These are phyloP conservation scores for Pyrocoelia pectoralis DNA, from an alignment of 2,888 invertebrate species.

Conservation along the genomic window DNA sequence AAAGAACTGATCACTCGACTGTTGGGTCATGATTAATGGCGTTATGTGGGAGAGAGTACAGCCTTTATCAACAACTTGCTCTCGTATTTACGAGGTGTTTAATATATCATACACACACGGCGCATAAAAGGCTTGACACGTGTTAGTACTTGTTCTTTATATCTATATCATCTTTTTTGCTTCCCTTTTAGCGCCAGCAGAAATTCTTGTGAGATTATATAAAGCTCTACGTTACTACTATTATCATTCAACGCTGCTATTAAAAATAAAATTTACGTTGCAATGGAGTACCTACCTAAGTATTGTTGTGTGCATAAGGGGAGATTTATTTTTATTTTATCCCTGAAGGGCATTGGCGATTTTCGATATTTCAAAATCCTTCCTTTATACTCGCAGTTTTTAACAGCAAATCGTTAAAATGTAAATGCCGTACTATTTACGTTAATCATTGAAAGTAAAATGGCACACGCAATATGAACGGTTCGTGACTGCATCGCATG, in stretches of 20 bases:
- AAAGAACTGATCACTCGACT: conserved; percentile 34
- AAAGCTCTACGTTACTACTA: too few species aligned
- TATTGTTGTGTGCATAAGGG: not conserved
- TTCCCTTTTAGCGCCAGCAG: conserved; percentile 14
- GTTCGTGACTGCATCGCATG: conserved; percentile 30
- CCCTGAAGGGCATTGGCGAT: not conserved
- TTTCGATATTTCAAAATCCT: conserved; percentile 2
- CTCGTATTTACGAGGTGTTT: conserved; percentile 36
- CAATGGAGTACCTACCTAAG: too few species aligned
- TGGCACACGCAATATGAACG: conserved; percentile 23
- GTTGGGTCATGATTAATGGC: conserved; percentile 39
- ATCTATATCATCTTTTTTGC: conserved; percentile 34
- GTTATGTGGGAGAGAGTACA: conserved; percentile 34
- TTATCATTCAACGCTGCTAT: too few species aligned
- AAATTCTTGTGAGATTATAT: conserved; percentile 2
- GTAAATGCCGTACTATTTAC: too few species aligned
- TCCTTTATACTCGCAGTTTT: not conserved
- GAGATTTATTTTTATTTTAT: conserved; percentile 2
- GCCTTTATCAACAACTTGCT: conserved; percentile 39
- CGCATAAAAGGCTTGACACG: conserved; percentile 35
- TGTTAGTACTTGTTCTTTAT: conserved; percentile 35
- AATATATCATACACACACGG: conserved; percentile 38
- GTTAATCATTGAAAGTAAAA: conserved; percentile 14
- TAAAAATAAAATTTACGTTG: too few species aligned
- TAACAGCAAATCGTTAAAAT: too few species aligned